phyloP scores from a whole-genome alignment of 2,888 invertebrate species.

The Cotesia congregata region DNA sequence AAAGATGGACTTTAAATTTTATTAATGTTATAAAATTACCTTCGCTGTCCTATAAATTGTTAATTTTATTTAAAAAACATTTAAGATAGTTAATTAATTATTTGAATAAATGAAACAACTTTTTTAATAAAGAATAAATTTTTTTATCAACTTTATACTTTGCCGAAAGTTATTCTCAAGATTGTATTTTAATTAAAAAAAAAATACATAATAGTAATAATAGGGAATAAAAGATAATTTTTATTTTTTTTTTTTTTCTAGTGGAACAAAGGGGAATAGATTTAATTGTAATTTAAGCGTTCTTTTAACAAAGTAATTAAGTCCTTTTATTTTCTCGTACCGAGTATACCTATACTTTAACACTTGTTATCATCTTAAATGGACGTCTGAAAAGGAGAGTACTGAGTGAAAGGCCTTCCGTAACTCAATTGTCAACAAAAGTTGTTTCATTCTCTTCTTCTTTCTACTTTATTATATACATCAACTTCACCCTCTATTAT shows the following conservation, averaged over 20 bases:
- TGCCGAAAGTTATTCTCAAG: background rate
- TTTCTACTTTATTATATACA: constrained; percentile 5
- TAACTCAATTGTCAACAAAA: background rate
- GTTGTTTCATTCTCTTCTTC: background rate
- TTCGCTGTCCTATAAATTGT: background rate
- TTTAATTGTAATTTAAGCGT: constrained; percentile 10
- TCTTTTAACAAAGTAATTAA: background rate
- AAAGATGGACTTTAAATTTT: background rate
- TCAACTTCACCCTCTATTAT: background rate
- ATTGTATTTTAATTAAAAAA: background rate
- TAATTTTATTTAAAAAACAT: background rate
- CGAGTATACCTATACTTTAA: background rate
- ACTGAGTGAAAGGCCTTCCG: background rate
- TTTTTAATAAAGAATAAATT: background rate
- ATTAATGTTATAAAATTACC: background rate
- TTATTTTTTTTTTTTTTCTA: constrained; percentile 1
- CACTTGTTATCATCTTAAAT: constrained; percentile 3
- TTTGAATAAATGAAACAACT: background rate
- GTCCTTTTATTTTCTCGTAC: background rate
- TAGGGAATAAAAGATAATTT: background rate
- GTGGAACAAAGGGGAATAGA: background rate
- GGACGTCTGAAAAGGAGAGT: background rate
- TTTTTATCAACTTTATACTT: background rate
- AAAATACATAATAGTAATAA: background rate
- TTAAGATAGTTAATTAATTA: background rate